Base-by-base conservation (phyloP, 2,113 vertebrate genomes). In the Callocephalon fimbriatum region DNA sequence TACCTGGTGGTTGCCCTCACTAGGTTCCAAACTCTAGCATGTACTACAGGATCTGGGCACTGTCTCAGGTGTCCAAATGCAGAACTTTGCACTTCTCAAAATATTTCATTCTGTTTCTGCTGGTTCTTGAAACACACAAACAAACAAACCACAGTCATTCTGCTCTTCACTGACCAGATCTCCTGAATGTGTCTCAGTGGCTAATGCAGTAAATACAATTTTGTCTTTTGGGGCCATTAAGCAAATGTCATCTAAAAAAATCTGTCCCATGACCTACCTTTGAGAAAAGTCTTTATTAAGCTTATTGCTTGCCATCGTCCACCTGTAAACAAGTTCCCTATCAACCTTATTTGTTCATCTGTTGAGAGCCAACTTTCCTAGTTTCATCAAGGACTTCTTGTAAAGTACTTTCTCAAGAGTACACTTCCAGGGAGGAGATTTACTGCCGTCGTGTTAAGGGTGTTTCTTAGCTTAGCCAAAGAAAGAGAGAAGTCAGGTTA, bases 401-500 rank as follows among this genome's bases (percentile, higher is more conserved):
- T 44, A 35, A 95, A 87, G 47, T 72, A 51, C 37, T 77, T 94
- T 94, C 83, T 89, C 50, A 70, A 42, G 58, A 76, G 29, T 23
- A 31, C 2, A 0, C 91, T 94, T 91, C 50, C 66, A 88, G 67
- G 62, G 48, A 94, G 90, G 54, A 94, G 66, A 90, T 92, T 92
- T 90, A 88, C 61, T 90, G 62, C 40, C 7, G 23, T 88, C 66
- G 10, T 48, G 27, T 61, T 72, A 66, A 93, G 9, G 27, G 44
- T 86, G 74, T 61, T 92, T 80, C 53, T 66, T 84, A 81, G 35
- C 31, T 76, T 56, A 76, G 56, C 86, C 76, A 93, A 95, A 68
- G 25, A 62, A 29, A 79, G 50, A 74, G 22, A 80, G 65, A 84
- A 79, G 54, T 77, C 40, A 42, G 63, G 35, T 77, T 77, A 86